Evolutionary conservation across 2,888 invertebrate genomes (phyloP).

Genomic region (Nysson spinosus): DNA sequence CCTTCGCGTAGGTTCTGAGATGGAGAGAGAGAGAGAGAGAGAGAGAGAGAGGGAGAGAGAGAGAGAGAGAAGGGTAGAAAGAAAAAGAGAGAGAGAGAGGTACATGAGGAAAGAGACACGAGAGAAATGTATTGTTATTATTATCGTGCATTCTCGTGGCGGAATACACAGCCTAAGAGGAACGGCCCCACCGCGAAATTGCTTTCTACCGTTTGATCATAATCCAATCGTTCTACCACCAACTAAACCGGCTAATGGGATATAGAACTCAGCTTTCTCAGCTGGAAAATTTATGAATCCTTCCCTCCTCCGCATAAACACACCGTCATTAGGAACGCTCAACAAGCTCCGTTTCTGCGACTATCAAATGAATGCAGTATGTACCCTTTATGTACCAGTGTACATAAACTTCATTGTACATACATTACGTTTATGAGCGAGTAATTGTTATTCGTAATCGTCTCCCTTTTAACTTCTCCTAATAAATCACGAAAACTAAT

Average conservation of each 20-base stretch:
- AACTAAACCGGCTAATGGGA: conserved; percentile 59
- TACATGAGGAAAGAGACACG: conserved; percentile 1
- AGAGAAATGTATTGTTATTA: conserved; percentile 40
- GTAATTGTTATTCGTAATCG: too few relatives aligned
- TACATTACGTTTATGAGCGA: too few relatives aligned
- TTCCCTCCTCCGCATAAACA: conserved; percentile 38
- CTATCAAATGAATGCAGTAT: conserved; percentile 51
- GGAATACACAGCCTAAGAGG: conserved; percentile 48
- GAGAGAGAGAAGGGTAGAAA: background rate
- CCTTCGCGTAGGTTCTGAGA: too few relatives aligned
- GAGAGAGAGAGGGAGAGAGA: background rate
- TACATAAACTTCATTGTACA: background rate
- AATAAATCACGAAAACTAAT: too few relatives aligned
- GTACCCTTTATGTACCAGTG: conserved; percentile 43
- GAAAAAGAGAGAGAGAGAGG: background rate
- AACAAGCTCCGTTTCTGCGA: conserved; percentile 20
- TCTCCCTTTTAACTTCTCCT: too few relatives aligned
- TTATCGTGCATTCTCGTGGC: conserved; percentile 47
- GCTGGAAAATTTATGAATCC: conserved; percentile 61
- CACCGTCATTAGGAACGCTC: conserved; percentile 53
- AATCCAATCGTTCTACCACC: conserved; percentile 63
- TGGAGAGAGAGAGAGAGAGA: background rate
- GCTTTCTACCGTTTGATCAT: conserved; percentile 64
- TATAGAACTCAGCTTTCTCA: conserved; percentile 53
- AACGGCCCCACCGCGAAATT: conserved; percentile 57